phyloP scores from a whole-genome alignment of 2,888 invertebrate genomes.

The Penaeus monodon region DNA sequence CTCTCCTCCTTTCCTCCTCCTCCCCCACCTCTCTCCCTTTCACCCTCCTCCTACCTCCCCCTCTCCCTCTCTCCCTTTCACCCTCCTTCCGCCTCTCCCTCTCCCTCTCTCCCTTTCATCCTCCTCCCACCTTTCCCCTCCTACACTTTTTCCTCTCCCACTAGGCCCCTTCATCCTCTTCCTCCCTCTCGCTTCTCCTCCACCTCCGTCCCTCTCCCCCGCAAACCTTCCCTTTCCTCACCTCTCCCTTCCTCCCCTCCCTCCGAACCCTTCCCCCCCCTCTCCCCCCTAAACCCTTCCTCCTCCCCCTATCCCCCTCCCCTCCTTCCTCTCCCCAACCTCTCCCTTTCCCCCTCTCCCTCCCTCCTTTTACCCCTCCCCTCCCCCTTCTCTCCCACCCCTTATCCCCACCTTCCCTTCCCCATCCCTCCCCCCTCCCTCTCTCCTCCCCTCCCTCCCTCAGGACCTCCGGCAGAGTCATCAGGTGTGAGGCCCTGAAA shows the following conservation, averaged over 20 bases:
- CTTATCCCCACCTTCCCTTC: not conserved
- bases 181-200: not conserved
- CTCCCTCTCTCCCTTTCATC: no score
- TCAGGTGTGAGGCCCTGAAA: not conserved
- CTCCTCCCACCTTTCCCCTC: no score
- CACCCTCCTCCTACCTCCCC: no score
- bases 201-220: not conserved
- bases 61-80: no score
- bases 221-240: not conserved
- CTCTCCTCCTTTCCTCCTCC: no score
- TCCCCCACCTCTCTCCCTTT: no score
- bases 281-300: not conserved
- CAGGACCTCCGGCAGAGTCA: constrained; percentile 1
- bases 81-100: no score
- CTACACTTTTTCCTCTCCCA: not conserved
- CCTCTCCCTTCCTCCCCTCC: not conserved
- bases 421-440: not conserved
- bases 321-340: not conserved
- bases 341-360: not conserved
- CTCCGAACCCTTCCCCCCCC: not conserved
- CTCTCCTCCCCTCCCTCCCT: not conserved
- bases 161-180: not conserved
- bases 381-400: not conserved
- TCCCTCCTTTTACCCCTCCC: not conserved
- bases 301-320: not conserved